Evolutionary conservation across 1,140 invertebrate species (phyloP).

Genomic region (Parapsyche elsis): DNA sequence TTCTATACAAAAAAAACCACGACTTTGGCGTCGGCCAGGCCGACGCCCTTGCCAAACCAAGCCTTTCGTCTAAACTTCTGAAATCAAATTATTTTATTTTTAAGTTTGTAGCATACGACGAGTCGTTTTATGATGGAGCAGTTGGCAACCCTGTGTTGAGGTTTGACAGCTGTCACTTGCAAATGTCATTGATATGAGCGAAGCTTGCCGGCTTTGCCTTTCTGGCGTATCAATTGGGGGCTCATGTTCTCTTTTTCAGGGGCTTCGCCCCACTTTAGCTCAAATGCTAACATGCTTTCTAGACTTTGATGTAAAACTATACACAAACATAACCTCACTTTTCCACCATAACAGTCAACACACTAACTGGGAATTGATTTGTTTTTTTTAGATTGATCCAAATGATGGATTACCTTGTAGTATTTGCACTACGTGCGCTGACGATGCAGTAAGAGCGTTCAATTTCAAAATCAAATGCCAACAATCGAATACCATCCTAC

Average conservation of each 20-base stretch:
- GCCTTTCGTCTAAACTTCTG: no score
- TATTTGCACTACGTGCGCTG: conserved; percentile 25
- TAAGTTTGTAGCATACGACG: no score
- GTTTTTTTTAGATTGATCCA: background rate
- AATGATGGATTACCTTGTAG: conserved; percentile 14
- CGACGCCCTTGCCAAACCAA: no score
- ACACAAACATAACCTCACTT: background rate
- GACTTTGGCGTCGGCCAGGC: no score
- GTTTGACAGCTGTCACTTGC: background rate
- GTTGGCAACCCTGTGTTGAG: background rate
- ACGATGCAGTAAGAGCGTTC: background rate
- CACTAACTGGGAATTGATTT: background rate
- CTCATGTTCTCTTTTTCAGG: background rate
- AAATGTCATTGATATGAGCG: background rate
- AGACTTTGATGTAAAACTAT: background rate
- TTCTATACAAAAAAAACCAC: no score
- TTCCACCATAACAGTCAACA: background rate
- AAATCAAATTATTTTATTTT: no score
- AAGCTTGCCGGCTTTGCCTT: background rate
- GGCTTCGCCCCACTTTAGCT: background rate
- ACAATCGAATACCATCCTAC: background rate
- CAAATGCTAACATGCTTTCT: background rate
- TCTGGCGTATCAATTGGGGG: background rate
- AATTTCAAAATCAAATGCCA: conserved; percentile 24
- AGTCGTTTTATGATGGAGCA: background rate